phyloP scores from a whole-genome alignment of 1,140 invertebrate genomes.

The Choristoneura fumiferana region DNA sequence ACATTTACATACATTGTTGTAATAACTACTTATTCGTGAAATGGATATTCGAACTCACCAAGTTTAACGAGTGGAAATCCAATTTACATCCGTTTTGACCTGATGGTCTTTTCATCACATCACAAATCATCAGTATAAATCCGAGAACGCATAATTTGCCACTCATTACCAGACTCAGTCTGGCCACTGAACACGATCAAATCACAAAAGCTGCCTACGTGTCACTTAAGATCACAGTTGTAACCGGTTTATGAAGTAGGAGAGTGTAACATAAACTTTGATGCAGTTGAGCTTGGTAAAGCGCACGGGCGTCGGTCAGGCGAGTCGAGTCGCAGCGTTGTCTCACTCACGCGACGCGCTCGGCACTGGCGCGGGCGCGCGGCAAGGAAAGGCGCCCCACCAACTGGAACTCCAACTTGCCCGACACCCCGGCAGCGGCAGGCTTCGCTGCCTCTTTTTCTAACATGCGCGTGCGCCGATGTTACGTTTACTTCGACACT shows the following conservation, averaged over 20 bases:
- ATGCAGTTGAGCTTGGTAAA: constrained; percentile 31
- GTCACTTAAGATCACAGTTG: constrained; percentile 44
- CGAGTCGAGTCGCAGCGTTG: constrained; percentile 21
- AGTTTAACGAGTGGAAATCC: neutral
- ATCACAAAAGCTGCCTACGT: constrained; percentile 49
- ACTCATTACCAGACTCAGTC: constrained; percentile 37
- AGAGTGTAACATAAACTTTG: constrained; percentile 50
- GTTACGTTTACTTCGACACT: constrained; percentile 53
- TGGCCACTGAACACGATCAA: constrained; percentile 54
- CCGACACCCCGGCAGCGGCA: constrained; percentile 36
- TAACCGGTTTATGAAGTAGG: constrained; percentile 58
- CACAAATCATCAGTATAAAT: constrained; percentile 18
- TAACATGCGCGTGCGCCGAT: constrained; percentile 66
- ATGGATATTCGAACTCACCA: neutral
- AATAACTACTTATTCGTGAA: neutral
- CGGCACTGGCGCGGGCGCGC: constrained; percentile 51
- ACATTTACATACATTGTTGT: neutral
- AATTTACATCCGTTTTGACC: constrained; percentile 4
- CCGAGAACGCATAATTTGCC: constrained; percentile 33
- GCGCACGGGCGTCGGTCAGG: constrained; percentile 19
- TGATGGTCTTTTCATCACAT: constrained; percentile 1
- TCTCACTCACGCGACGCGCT: constrained; percentile 43
- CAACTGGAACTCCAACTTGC: constrained; percentile 48
- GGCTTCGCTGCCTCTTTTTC: constrained; percentile 61
- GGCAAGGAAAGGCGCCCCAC: constrained; percentile 36